Evolutionary conservation across 2,113 vertebrate species (phyloP).

Genomic region (Platichthys stellatus): DNA sequence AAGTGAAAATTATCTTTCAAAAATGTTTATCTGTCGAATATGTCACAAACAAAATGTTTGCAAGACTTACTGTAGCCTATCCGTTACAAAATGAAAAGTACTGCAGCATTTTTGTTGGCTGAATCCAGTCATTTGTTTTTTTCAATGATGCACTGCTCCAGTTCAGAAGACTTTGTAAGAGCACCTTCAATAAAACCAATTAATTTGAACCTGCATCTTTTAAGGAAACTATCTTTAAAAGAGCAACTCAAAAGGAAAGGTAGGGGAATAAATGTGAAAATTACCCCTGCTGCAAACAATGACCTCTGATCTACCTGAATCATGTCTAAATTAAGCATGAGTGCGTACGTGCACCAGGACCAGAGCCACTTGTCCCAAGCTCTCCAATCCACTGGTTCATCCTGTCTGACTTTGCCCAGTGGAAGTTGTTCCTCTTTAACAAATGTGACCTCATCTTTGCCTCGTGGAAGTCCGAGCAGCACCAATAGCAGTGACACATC

Average conservation of each 20-base stretch:
- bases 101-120: no score
- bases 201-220: not conserved
- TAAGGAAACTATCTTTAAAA: not conserved
- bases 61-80: no score
- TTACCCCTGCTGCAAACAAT: not conserved
- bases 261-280: not conserved
- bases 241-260: not conserved
- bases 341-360: not conserved
- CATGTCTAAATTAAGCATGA: slow-evolving; percentile 16
- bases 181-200: no score
- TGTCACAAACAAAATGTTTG: no score
- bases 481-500: slow-evolving; percentile 62
- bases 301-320: not conserved
- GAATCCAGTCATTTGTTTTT: no score
- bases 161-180: no score
- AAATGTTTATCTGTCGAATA: no score
- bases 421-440: slow-evolving; percentile 71
- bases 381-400: slow-evolving; percentile 33
- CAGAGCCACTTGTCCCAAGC: slow-evolving; percentile 23
- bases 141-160: no score
- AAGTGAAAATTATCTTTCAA: no score
- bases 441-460: slow-evolving; percentile 69
- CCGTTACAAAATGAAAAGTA: no score
- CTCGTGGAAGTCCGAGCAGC: slow-evolving; percentile 51
- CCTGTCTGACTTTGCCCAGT: slow-evolving; percentile 75